Evolutionary conservation across 2,797 vertebrate species (phyloP).

Genomic region (Lutjanus argentimaculatus): DNA sequence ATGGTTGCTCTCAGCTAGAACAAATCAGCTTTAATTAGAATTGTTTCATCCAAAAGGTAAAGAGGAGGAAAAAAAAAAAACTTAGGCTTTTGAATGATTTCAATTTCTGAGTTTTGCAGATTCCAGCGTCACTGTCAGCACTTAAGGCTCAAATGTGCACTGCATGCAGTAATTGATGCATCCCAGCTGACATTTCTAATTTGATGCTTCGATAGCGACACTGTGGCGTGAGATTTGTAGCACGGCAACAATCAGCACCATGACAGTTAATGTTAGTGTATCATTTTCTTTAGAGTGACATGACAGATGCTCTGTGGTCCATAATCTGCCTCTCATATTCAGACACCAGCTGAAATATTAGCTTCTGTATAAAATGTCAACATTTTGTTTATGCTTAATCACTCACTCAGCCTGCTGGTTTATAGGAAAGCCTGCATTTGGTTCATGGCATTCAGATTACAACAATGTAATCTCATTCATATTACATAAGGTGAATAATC

Average conservation of each 20-base stretch:
- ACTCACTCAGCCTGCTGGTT: neutral
- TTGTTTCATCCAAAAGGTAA: slow-evolving; percentile 5
- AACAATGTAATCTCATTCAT: too few species aligned
- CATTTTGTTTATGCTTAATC: neutral
- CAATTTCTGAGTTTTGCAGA: neutral
- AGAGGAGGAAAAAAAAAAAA: neutral
- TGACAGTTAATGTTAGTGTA: neutral
- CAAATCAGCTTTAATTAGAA: neutral
- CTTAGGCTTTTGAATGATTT: slow-evolving; percentile 3
- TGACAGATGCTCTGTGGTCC: neutral
- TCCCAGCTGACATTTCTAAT: slow-evolving; percentile 53
- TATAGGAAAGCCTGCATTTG: neutral
- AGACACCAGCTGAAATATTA: neutral
- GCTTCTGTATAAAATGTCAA: neutral
- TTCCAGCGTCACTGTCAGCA: slow-evolving; percentile 3
- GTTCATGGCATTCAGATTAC: neutral
- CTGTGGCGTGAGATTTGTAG: slow-evolving; percentile 12
- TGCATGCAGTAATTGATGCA: slow-evolving; percentile 25
- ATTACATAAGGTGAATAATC: neutral
- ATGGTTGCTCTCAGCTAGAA: neutral
- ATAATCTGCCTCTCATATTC: slow-evolving; percentile 11
- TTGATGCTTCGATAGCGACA: slow-evolving; percentile 45
- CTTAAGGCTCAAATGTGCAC: neutral
- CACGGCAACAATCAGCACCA: neutral
- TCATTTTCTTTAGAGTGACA: slow-evolving; percentile 21